Evolutionary conservation across 1,140 invertebrate genomes (phyloP).

Genomic region (Drosophila pseudoobscura): DNA sequence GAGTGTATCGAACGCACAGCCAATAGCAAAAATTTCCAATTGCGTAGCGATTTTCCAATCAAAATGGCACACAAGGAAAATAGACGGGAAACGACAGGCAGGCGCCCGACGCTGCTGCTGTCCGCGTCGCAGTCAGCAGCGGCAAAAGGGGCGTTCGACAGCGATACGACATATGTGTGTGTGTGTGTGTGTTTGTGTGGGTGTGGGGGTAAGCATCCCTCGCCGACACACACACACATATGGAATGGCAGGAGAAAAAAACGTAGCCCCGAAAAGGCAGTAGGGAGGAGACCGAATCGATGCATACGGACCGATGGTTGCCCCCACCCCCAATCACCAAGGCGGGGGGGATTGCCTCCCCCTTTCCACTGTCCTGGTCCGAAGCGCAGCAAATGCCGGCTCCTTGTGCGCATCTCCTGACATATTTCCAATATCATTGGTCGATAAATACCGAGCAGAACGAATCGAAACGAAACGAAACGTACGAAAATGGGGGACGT

Average conservation of each 20-base stretch:
- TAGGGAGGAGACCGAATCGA: slow-evolving; percentile 43
- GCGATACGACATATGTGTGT: too few species aligned
- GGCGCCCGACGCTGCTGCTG: too few species aligned
- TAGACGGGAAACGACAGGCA: slow-evolving; percentile 18
- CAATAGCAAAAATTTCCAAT: slow-evolving; percentile 80
- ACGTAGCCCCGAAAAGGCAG: slow-evolving; percentile 4
- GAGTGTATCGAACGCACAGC: slow-evolving; percentile 71
- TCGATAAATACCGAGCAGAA: slow-evolving; percentile 82
- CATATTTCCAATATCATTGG: slow-evolving; percentile 83
- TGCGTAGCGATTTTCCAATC: slow-evolving; percentile 80
- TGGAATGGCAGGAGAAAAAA: slow-evolving; percentile 7
- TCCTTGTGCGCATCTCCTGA: slow-evolving; percentile 82
- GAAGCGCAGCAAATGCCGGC: slow-evolving; percentile 66
- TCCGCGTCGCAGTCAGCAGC: too few species aligned
- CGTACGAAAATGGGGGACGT: slow-evolving; percentile 55
- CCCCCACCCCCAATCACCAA: slow-evolving; percentile 2
- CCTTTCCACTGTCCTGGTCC: too few species aligned
- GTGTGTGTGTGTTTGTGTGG: slow-evolving; percentile 6
- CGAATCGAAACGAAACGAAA: slow-evolving; percentile 83
- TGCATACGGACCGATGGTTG: slow-evolving; percentile 46
- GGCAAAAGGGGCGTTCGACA: too few species aligned
- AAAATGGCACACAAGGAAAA: slow-evolving; percentile 67
- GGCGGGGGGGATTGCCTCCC: slow-evolving; percentile 18
- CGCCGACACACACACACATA: slow-evolving; percentile 21
- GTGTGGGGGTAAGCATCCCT: slow-evolving; percentile 29